phyloP scores from a whole-genome alignment of 2,113 vertebrate genomes.

The Leptobrachium leishanense region DNA sequence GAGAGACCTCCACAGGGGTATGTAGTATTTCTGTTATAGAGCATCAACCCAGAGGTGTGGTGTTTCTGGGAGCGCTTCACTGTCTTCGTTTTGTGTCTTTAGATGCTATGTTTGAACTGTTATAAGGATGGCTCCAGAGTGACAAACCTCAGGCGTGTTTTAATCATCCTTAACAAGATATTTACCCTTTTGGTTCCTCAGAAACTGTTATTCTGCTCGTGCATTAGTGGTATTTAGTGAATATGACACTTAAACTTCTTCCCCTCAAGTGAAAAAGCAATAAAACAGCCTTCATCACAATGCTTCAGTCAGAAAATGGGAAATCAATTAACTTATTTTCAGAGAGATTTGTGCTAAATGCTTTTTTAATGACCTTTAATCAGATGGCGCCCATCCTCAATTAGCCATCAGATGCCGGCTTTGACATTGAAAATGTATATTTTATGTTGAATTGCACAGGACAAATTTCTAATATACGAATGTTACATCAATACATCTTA shows the following conservation, averaged over 20 bases:
- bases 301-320: slow-evolving; percentile 52
- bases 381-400: slow-evolving; percentile 41
- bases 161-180: slow-evolving; percentile 53
- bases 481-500: not conserved
- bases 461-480: slow-evolving; percentile 5
- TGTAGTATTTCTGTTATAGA: too few species aligned
- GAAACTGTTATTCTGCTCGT: slow-evolving; percentile 30
- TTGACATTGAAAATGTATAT: slow-evolving; percentile 38
- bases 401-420: slow-evolving; percentile 39
- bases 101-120: slow-evolving; percentile 70
- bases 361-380: slow-evolving; percentile 55
- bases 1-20: too few species aligned
- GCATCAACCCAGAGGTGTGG: too few species aligned
- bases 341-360: slow-evolving; percentile 60
- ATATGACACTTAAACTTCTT: slow-evolving; percentile 50
- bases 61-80: too few species aligned
- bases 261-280: slow-evolving; percentile 51
- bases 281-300: slow-evolving; percentile 53
- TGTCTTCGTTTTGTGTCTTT: slow-evolving; percentile 48
- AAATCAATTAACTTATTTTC: slow-evolving; percentile 63
- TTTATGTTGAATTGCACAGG: not conserved
- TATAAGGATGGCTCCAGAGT: slow-evolving; percentile 67
- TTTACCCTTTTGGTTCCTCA: slow-evolving; percentile 58
- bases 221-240: slow-evolving; percentile 44
- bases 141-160: slow-evolving; percentile 63